phyloP scores from a whole-genome alignment of 2,888 invertebrate genomes.

The Pharmacophagus antenor region DNA sequence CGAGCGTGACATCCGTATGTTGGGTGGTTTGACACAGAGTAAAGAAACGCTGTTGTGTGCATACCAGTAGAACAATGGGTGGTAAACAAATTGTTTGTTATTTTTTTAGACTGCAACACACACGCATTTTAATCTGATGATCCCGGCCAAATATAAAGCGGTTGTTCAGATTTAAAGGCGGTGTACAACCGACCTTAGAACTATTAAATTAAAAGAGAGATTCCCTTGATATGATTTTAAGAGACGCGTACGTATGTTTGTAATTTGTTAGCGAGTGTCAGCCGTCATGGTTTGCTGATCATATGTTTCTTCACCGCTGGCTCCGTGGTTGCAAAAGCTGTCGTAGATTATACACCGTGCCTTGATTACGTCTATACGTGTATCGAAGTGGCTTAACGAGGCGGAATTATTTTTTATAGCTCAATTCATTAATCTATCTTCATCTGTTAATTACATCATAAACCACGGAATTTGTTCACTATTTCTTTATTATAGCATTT shows the following conservation, averaged over 20 bases:
- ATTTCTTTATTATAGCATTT: not conserved
- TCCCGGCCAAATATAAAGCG: not conserved
- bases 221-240: slow-evolving; percentile 32
- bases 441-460: slow-evolving; percentile 16
- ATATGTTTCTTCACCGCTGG: slow-evolving; percentile 60
- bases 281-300: slow-evolving; percentile 63
- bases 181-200: slow-evolving; percentile 17
- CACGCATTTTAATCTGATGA: slow-evolving; percentile 33
- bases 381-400: slow-evolving; percentile 63
- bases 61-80: slow-evolving; percentile 32
- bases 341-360: slow-evolving; percentile 58
- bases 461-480: not conserved
- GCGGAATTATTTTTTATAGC: slow-evolving; percentile 36
- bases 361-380: slow-evolving; percentile 64
- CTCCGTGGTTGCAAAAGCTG: slow-evolving; percentile 69
- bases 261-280: slow-evolving; percentile 58
- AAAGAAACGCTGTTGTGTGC: slow-evolving; percentile 20
- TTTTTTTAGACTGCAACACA: slow-evolving; percentile 37
- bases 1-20: slow-evolving; percentile 48
- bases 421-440: slow-evolving; percentile 3
- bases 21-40: slow-evolving; percentile 38
- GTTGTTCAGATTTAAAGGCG: not conserved
- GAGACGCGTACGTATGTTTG: slow-evolving; percentile 39
- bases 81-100: slow-evolving; percentile 28
- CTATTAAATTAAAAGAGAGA: slow-evolving; percentile 3